Evolutionary conservation across 2,888 invertebrate genomes (phyloP), one percentile per base, ranked within the genome.

Genomic region (Harmothoe impar): DNA sequence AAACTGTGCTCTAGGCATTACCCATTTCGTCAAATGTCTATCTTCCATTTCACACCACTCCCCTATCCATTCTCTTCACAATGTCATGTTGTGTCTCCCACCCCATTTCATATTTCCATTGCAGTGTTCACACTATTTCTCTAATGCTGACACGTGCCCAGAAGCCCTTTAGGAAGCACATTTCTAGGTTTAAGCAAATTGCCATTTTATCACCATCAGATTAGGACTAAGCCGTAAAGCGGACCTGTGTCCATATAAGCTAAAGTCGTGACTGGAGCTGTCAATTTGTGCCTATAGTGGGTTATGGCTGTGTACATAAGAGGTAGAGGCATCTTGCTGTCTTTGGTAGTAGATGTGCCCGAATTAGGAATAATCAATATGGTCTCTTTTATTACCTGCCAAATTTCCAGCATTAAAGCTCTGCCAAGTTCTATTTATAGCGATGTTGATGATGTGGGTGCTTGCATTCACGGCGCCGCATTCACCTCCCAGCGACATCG

Each of bases 361-460:
- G 62, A 62, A 10, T 62, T 62, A 62, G 62, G n/a, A 62, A 62
- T 62, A 62, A 62, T 62, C 62, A 62, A 62, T 62, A n/a, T n/a
- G 20, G 23, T 20, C 62, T 62, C 62, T 62, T 62, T 62, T 62
- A 15, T 62, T 20, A 62, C 3, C 62, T n/a, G 62, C 62, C 62
- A 62, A 62, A 20, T n/a, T n/a, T 62, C 62, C 43, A 43, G 43
- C 43, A 3, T 3, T 43, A n/a, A n/a, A n/a, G n/a, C 43, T 43
- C 43, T 43, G 43, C 43, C 43, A 43, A 43, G 43, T 43, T 43
- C 43, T 43, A 43, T 43, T 43, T 43, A 43, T 43, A 10, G 43
- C 10, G 43, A 3, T 7, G 3, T 43, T 43, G 43, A 43, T 43
- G 43, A 7, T 43, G 43, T 43, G 10, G 5, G 43, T 43, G 43